Percentiles rank a stretch among this genome's conserved stretches.
phyloP scores from a whole-genome alignment of 2,797 vertebrate species.

The Buceros bicornis region DNA sequence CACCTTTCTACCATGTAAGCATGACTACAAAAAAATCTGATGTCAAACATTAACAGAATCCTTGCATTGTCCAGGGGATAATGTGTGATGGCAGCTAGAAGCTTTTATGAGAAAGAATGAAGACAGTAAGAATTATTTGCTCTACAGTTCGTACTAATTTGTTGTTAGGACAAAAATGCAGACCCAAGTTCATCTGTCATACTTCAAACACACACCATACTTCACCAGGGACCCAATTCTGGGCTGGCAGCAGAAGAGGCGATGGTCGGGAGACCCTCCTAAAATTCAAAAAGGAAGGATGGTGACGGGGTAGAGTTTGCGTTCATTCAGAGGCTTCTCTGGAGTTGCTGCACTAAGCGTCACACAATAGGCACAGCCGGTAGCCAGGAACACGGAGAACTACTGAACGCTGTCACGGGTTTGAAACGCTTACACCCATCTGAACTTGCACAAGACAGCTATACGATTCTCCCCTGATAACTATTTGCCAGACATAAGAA shows the following conservation, averaged over 20 bases:
- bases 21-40: neutral
- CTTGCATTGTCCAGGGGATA: neutral
- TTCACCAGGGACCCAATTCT: neutral
- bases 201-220: neutral
- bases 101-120: neutral
- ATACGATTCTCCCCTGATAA: neutral
- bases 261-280: neutral
- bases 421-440: neutral
- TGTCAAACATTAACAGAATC: neutral
- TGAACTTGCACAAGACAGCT: neutral
- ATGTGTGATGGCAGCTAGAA: neutral
- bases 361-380: neutral
- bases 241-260: neutral
- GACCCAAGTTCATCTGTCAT: neutral
- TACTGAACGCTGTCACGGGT: neutral
- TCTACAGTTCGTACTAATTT: neutral
- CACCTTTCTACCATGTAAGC: neutral
- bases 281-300: neutral
- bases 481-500: neutral
- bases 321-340: neutral
- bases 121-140: neutral
- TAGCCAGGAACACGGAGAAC: neutral
- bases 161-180: neutral
- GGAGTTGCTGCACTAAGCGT: neutral
- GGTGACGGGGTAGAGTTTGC: neutral